Conservation (phyloP, 2,797 vertebrate genomes). For the Parauchenoglanis ngamensis region DNA sequence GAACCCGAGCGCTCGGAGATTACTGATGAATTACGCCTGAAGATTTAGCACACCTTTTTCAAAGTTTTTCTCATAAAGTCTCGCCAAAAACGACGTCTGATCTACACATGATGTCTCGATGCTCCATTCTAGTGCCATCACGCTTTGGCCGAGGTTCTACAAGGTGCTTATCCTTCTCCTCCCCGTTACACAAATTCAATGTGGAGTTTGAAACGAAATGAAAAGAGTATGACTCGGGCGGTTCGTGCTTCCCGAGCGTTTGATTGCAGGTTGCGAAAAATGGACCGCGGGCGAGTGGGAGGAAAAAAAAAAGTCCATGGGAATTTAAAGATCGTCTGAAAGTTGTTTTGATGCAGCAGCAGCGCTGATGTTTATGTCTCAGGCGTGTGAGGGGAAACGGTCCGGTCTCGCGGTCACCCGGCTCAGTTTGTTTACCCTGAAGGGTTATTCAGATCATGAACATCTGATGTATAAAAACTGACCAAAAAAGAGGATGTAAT, state of each 20-base stretch:
- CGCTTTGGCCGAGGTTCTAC: background rate
- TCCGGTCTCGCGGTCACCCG: background rate
- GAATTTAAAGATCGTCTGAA: background rate
- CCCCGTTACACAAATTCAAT: background rate
- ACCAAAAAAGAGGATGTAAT: background rate
- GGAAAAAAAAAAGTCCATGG: background rate
- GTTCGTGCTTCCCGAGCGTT: background rate
- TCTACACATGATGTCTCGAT: background rate
- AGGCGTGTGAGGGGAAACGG: background rate
- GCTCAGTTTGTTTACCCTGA: background rate
- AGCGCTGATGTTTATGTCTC: background rate
- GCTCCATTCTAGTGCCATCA: no score
- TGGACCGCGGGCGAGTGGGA: background rate
- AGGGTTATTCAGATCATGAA: background rate
- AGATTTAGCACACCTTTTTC: background rate
- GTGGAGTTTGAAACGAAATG: background rate
- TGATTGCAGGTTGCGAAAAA: background rate
- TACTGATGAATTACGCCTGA: conserved; percentile 5
- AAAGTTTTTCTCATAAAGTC: background rate
- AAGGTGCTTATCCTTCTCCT: background rate
- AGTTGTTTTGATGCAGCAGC: background rate
- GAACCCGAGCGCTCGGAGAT: conserved; percentile 2
- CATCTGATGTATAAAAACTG: background rate
- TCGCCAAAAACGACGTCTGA: background rate
- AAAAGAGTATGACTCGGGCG: background rate